These are phyloP conservation scores for Hanleya hanleyi DNA, from an alignment of 2,888 invertebrate species.

Conservation along the genomic window DNA sequence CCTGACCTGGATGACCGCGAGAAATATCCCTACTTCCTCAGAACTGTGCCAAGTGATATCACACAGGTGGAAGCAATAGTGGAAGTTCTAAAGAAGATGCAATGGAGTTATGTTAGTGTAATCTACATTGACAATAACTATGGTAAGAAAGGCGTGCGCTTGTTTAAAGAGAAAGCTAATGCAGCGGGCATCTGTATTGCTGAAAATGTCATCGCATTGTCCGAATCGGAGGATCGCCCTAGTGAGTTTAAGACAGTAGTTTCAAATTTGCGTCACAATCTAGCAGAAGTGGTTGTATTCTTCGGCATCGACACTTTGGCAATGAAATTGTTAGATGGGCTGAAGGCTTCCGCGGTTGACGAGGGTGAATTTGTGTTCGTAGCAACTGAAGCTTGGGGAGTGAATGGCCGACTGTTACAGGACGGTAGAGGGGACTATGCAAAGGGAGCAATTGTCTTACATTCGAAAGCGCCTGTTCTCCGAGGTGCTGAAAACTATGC, in stretches of 20 bases:
- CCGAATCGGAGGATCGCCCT: constrained; percentile 28
- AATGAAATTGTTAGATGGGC: constrained; percentile 42
- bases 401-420: constrained; percentile 41
- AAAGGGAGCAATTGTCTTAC: constrained; percentile 17
- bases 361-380: constrained; percentile 51
- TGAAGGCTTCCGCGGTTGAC: constrained; percentile 29
- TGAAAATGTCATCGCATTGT: constrained; percentile 44
- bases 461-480: neutral
- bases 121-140: constrained; percentile 64
- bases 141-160: constrained; percentile 57
- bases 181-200: constrained; percentile 57
- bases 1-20: constrained; percentile 57
- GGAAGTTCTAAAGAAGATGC: constrained; percentile 49
- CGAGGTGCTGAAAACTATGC: constrained; percentile 10
- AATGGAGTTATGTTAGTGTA: constrained; percentile 61
- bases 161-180: constrained; percentile 47
- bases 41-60: constrained; percentile 66
- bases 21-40: constrained; percentile 61
- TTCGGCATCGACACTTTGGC: constrained; percentile 59
- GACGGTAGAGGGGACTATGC: constrained; percentile 41
- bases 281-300: constrained; percentile 58
- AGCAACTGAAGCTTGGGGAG: constrained; percentile 62
- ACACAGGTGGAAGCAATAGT: constrained; percentile 60
- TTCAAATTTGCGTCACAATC: constrained; percentile 26
- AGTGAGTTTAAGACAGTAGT: constrained; percentile 34